Percentiles rank a stretch among this genome's conserved stretches.
phyloP scores from a whole-genome alignment of 1,140 invertebrate species.

The Scaptomyza hsui region DNA sequence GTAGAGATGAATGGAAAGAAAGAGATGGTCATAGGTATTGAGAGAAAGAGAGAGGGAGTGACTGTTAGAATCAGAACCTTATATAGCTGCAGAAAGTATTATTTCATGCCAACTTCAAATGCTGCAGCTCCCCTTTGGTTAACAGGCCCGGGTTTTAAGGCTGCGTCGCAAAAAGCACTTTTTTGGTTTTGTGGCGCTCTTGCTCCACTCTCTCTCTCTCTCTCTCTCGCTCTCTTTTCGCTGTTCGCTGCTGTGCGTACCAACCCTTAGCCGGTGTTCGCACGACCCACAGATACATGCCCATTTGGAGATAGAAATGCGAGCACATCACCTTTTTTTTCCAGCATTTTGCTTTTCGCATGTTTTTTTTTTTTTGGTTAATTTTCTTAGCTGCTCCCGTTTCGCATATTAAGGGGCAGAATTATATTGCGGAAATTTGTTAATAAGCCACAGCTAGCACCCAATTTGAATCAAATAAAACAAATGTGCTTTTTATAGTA shows the following conservation, averaged over 20 bases:
- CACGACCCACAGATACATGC: constrained; percentile 28
- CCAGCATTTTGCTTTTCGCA: background rate
- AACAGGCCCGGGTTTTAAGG: constrained; percentile 18
- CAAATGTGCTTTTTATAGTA: constrained; percentile 43
- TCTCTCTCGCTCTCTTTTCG: too few species aligned
- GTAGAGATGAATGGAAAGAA: background rate
- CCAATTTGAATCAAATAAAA: constrained; percentile 48
- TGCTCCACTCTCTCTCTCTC: constrained; percentile 7
- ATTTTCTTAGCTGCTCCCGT: constrained; percentile 37
- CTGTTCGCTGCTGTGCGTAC: background rate
- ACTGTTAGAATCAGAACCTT: background rate
- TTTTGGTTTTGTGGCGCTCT: background rate
- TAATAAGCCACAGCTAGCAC: background rate
- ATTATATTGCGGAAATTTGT: constrained; percentile 1
- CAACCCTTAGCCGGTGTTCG: constrained; percentile 32
- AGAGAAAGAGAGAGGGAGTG: constrained; percentile 1
- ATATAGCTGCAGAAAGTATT: constrained; percentile 30
- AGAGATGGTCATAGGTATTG: background rate
- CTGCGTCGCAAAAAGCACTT: constrained; percentile 1
- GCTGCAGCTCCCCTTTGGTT: constrained; percentile 9
- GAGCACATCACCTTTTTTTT: constrained; percentile 25
- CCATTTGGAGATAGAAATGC: constrained; percentile 38
- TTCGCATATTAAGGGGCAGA: background rate
- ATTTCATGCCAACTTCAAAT: constrained; percentile 12
- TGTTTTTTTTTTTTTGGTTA: constrained; percentile 1